phyloP scores from a whole-genome alignment of 2,797 vertebrate species.

The Crypturellus tataupa region DNA sequence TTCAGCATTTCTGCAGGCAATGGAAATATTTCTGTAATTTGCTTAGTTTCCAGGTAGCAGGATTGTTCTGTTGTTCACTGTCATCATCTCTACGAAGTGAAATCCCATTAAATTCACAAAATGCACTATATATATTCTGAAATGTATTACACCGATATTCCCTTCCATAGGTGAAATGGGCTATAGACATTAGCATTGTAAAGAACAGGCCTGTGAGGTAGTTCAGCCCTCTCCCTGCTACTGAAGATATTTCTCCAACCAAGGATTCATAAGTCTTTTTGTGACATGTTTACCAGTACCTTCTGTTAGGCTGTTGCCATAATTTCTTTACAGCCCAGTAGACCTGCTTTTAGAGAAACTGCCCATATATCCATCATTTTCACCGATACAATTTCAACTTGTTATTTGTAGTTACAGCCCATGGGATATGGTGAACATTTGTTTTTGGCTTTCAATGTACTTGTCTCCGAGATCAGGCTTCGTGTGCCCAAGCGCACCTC shows the following conservation, averaged over 20 bases:
- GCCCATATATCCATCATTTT: fast-evolving
- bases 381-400: background rate
- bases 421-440: background rate
- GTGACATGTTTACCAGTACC: background rate
- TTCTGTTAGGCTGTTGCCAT: background rate
- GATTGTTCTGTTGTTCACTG: background rate
- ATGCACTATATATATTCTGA: background rate
- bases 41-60: background rate
- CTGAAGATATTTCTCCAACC: background rate
- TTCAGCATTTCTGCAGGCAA: background rate
- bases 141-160: background rate
- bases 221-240: background rate
- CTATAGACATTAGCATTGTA: background rate
- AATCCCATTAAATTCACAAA: background rate
- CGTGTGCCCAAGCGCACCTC: fast-evolving
- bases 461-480: fast-evolving
- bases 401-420: background rate
- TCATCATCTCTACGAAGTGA: background rate
- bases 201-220: background rate
- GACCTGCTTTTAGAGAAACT: background rate
- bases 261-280: background rate
- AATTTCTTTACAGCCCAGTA: background rate
- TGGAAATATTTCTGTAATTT: background rate
- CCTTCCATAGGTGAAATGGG: background rate
- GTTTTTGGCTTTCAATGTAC: fast-evolving